Conservation (phyloP, 1,140 invertebrate species). For the Periplaneta americana region DNA sequence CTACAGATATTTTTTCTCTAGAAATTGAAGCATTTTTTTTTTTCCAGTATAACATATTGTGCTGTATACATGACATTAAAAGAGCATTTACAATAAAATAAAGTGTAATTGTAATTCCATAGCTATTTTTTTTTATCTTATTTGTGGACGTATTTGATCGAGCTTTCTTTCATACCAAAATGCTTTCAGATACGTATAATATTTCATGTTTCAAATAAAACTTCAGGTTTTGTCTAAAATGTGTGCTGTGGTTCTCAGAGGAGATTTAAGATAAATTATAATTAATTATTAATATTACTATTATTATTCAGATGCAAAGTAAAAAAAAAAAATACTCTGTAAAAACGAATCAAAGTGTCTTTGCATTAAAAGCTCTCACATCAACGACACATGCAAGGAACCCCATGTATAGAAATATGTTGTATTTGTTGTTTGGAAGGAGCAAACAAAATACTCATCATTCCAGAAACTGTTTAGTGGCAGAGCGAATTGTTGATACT, state of each 20-base stretch:
- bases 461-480: constrained; percentile 5
- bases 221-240: constrained; percentile 6
- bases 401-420: not conserved
- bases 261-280: not conserved
- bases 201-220: constrained; percentile 7
- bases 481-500: not conserved
- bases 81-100: not conserved
- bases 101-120: constrained; percentile 1
- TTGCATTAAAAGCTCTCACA: constrained; percentile 7
- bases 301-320: not conserved
- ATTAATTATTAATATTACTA: not conserved
- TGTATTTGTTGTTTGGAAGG: constrained; percentile 7
- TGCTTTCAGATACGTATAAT: not conserved
- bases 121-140: not conserved
- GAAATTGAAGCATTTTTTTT: not conserved
- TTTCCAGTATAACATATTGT: not conserved
- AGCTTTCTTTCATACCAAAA: constrained; percentile 12
- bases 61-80: not conserved
- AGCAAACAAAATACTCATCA: constrained; percentile 11
- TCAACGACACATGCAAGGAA: not conserved
- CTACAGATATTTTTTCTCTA: not conserved
- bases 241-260: constrained; percentile 12
- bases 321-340: not conserved
- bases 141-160: not conserved
- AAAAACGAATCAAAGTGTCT: not conserved